These are phyloP conservation scores for Sarcoramphus papa DNA, from an alignment of 2,797 vertebrate genomes.

Conservation along the genomic window DNA sequence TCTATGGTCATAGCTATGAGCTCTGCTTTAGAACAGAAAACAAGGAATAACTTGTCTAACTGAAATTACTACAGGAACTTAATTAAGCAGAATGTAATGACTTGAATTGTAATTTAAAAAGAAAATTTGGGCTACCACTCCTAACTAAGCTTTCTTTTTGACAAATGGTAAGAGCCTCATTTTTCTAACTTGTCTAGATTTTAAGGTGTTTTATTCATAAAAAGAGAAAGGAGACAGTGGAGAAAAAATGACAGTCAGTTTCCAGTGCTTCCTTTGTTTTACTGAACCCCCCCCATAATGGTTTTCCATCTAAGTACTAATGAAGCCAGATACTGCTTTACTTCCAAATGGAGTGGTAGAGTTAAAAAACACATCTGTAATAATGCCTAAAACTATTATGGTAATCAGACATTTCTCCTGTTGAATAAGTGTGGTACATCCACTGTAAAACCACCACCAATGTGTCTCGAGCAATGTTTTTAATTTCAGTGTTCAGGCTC, in stretches of 20 bases:
- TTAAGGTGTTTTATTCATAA: background rate
- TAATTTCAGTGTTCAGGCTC: background rate
- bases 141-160: background rate
- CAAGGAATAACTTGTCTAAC: background rate
- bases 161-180: background rate
- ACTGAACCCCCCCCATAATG: background rate
- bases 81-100: background rate
- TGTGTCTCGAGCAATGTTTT: background rate
- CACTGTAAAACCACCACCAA: background rate
- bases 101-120: background rate
- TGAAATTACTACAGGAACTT: background rate
- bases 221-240: background rate
- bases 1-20: background rate
- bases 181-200: background rate
- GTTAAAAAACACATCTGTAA: background rate
- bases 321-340: background rate
- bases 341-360: background rate
- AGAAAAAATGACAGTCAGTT: background rate
- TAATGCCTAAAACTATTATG: background rate
- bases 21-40: background rate
- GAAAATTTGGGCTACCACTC: background rate
- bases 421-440: background rate
- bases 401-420: background rate
- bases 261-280: background rate
- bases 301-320: background rate